Evolutionary conservation across 1,140 invertebrate species (phyloP).

Genomic region (Diuraphis noxia): DNA sequence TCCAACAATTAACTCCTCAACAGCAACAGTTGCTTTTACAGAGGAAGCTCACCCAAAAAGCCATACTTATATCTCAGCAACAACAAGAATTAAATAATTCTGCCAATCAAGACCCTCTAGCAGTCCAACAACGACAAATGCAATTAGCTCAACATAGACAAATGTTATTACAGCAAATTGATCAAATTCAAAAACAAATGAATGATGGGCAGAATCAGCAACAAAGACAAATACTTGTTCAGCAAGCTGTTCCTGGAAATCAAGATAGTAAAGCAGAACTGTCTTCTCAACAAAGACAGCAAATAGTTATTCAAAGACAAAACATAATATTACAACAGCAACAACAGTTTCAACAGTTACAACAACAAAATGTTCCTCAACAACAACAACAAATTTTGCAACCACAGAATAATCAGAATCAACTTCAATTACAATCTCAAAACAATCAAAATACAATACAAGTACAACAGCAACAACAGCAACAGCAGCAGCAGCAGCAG

Average conservation of each 20-base stretch:
- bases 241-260: constrained; percentile 28
- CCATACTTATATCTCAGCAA: constrained; percentile 36
- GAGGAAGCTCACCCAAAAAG: constrained; percentile 57
- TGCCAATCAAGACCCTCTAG: constrained; percentile 49
- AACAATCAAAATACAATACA: constrained; percentile 15
- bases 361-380: constrained; percentile 53
- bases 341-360: constrained; percentile 57
- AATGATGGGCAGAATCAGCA: constrained; percentile 42
- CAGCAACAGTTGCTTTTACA: constrained; percentile 62
- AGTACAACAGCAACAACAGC: constrained; percentile 17
- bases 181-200: constrained; percentile 55
- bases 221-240: constrained; percentile 51
- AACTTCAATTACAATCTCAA: constrained; percentile 55
- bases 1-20: constrained; percentile 59
- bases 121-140: constrained; percentile 54
- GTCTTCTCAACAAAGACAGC: constrained; percentile 51
- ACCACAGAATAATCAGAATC: constrained; percentile 55
- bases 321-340: constrained; percentile 56
- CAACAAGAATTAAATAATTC: constrained; percentile 54
- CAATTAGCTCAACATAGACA: constrained; percentile 56
- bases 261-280: constrained; percentile 51
- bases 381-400: constrained; percentile 54
- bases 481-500: constrained; percentile 39
- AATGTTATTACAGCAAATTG: constrained; percentile 52
- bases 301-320: constrained; percentile 55